Conservation (phyloP, 2,113 vertebrate species). For the Colossoma macropomum region DNA sequence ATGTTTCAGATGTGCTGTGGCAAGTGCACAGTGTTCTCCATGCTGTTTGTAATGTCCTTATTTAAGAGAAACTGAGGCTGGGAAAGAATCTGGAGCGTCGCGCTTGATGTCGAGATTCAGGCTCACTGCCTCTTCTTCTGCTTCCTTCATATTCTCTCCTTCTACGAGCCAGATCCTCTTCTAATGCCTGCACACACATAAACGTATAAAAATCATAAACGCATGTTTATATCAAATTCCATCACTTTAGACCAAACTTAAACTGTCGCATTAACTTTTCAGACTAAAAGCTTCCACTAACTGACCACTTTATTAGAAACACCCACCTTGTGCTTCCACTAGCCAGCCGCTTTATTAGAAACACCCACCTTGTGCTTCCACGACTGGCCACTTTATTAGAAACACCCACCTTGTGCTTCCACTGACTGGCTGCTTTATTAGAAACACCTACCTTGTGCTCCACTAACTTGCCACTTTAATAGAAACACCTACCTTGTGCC, state of each 20-base stretch:
- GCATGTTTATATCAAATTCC: background rate
- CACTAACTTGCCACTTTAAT: background rate
- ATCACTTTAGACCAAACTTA: too few species aligned
- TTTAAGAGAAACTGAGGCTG: slow-evolving; percentile 58
- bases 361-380: background rate
- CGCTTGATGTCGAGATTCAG: slow-evolving; percentile 32
- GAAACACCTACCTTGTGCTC: background rate
- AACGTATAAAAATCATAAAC: slow-evolving; percentile 6
- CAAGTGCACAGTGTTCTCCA: background rate
- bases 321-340: background rate
- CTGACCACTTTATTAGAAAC: background rate
- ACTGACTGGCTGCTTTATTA: background rate
- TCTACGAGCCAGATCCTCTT: slow-evolving; percentile 67
- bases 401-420: background rate
- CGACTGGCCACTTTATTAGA: background rate
- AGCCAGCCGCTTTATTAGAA: background rate
- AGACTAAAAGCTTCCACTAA: too few species aligned
- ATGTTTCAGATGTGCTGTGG: background rate
- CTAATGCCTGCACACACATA: slow-evolving; percentile 65
- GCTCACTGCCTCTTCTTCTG: slow-evolving; percentile 31
- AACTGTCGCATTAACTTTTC: too few species aligned
- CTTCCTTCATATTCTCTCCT: slow-evolving; percentile 45
- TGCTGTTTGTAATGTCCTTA: background rate
- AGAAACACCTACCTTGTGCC: background rate
- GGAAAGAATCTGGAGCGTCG: slow-evolving; percentile 61